Conservation (phyloP, 2,113 vertebrate species). For the Coptodon bakossiorum region DNA sequence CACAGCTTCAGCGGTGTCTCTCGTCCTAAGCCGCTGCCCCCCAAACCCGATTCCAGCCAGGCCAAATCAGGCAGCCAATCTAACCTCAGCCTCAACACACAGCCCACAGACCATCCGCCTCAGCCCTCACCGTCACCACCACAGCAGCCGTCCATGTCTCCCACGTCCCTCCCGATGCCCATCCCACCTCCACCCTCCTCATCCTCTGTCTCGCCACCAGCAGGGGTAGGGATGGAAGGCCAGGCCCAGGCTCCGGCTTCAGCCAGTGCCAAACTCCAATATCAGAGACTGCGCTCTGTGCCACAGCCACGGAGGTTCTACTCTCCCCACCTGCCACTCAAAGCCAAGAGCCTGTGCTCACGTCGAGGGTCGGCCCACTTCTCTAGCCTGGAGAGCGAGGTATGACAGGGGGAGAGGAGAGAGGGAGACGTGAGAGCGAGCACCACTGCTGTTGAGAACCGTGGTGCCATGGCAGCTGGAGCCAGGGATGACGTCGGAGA, state of each 20-base stretch:
- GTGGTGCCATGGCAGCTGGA: slow-evolving; percentile 42
- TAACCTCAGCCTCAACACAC: slow-evolving; percentile 85
- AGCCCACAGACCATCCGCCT: slow-evolving; percentile 71
- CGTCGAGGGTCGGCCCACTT: slow-evolving; percentile 89
- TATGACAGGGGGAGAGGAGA: slow-evolving; percentile 83
- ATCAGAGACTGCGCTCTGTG: slow-evolving; percentile 78
- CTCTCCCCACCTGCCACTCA: slow-evolving; percentile 78
- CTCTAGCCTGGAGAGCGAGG: slow-evolving; percentile 90
- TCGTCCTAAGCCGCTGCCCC: slow-evolving; percentile 69
- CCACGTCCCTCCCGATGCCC: slow-evolving; percentile 69
- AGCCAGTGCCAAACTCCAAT: slow-evolving; percentile 78
- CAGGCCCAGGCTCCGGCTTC: slow-evolving; percentile 57
- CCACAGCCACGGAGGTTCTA: slow-evolving; percentile 78
- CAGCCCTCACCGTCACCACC: slow-evolving; percentile 68
- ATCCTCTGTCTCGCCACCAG: slow-evolving; percentile 65
- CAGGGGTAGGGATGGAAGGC: slow-evolving; percentile 55
- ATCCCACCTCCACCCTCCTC: slow-evolving; percentile 70
- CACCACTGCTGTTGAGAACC: slow-evolving; percentile 34
- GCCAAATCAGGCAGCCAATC: slow-evolving; percentile 86
- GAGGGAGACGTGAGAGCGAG: slow-evolving; percentile 66
- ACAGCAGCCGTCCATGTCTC: slow-evolving; percentile 65
- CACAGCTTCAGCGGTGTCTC: slow-evolving; percentile 74
- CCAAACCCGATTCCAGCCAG: slow-evolving; percentile 68
- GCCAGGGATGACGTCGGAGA: slow-evolving; percentile 35
- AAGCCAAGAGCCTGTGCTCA: slow-evolving; percentile 84